Conservation (phyloP, 1,140 invertebrate species). For the Calliphora vicina region DNA sequence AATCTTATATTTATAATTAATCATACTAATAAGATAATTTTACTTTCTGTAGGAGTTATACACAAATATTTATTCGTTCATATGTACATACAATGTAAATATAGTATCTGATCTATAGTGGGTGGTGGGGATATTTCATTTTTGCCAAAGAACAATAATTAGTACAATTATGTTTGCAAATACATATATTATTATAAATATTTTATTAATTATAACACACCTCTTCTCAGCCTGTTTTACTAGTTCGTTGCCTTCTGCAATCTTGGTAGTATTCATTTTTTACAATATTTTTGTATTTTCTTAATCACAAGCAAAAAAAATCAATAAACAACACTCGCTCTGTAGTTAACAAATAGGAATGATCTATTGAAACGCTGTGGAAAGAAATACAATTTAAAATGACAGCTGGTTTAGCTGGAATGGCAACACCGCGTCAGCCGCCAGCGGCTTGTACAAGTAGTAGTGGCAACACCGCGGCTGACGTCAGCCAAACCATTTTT, state of each 20-base stretch:
- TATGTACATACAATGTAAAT: background rate
- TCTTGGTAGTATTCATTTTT: slow-evolving; percentile 63
- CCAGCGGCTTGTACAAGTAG: too few relatives aligned
- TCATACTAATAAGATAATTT: too few relatives aligned
- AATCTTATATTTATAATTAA: too few relatives aligned
- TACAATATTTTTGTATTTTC: slow-evolving; percentile 21
- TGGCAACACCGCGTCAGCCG: too few relatives aligned
- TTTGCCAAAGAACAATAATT: too few relatives aligned
- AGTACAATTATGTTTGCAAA: background rate
- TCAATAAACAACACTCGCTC: background rate
- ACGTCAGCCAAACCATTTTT: too few relatives aligned
- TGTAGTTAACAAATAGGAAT: background rate
- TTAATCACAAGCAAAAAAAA: background rate
- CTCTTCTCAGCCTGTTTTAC: slow-evolving; percentile 79
- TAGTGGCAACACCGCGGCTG: too few relatives aligned
- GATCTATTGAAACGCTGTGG: background rate
- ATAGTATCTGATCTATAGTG: background rate
- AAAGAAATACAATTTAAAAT: background rate
- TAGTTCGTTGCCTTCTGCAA: slow-evolving; percentile 76
- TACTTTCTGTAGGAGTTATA: too few relatives aligned
- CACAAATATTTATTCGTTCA: too few relatives aligned
- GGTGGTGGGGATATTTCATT: background rate
- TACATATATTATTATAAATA: too few relatives aligned
- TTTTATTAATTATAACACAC: slow-evolving; percentile 60
- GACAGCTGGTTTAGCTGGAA: too few relatives aligned